phyloP scores from a whole-genome alignment of 2,797 vertebrate species.

The Cryptoprocta ferox region DNA sequence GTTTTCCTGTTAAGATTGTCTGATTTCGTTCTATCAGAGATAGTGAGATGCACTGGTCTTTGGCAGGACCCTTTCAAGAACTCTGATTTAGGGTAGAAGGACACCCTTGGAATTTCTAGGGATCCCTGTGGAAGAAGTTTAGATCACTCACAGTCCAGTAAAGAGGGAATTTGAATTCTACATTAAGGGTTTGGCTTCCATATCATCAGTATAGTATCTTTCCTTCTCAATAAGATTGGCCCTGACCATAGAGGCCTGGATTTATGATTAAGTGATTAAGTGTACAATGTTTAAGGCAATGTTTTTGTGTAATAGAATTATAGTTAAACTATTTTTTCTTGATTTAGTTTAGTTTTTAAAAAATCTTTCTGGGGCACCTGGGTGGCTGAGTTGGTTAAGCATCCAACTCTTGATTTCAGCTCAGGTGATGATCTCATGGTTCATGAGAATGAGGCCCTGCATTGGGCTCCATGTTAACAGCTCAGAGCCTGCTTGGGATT shows the following conservation, averaged over 20 bases:
- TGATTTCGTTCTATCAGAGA: background rate
- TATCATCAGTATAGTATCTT: background rate
- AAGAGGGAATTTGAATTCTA: background rate
- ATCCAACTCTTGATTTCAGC: too few relatives aligned
- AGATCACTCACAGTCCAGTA: background rate
- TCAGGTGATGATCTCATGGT: too few relatives aligned
- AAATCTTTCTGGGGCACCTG: background rate
- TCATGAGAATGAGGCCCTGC: too few relatives aligned
- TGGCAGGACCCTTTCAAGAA: background rate
- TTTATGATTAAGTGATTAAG: background rate
- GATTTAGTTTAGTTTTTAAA: constrained; percentile 6
- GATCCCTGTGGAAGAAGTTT: background rate
- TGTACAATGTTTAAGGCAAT: background rate
- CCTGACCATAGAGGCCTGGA: background rate
- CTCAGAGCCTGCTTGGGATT: too few relatives aligned
- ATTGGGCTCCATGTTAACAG: too few relatives aligned
- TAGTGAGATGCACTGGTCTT: background rate
- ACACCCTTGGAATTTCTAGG: background rate
- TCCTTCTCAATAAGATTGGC: background rate
- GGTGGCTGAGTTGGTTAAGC: too few relatives aligned
- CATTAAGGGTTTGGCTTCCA: background rate
- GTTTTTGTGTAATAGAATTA: background rate
- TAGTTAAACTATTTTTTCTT: constrained; percentile 47
- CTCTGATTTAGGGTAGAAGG: background rate
- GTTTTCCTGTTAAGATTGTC: constrained; percentile 21